Conservation (phyloP, 2,113 vertebrate species). For the Sorex fumeus region DNA sequence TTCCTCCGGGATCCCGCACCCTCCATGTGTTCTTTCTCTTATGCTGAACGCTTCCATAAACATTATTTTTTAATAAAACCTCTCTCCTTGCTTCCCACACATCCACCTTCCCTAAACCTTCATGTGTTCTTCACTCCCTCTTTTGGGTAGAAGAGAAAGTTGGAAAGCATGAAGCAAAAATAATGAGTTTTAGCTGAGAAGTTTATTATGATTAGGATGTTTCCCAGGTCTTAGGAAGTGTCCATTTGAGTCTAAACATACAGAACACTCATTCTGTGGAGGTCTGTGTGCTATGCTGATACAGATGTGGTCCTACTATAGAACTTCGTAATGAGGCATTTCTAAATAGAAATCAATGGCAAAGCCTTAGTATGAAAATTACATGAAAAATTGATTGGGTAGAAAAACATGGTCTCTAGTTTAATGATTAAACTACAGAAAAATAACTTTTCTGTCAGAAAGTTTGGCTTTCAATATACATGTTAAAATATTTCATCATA, state of each 20-base stretch:
- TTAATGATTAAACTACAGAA: slow-evolving; percentile 63
- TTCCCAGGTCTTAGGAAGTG: slow-evolving; percentile 67
- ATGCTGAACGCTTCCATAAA: too few relatives aligned
- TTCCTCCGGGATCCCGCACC: too few relatives aligned
- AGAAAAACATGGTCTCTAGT: slow-evolving; percentile 76
- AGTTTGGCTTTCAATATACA: background rate
- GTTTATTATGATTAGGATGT: background rate
- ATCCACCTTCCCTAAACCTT: background rate
- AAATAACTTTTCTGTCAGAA: background rate
- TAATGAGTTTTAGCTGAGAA: slow-evolving; percentile 14
- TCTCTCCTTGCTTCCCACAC: background rate
- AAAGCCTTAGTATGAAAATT: slow-evolving; percentile 48
- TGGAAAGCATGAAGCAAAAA: slow-evolving; percentile 44
- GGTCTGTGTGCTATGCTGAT: background rate
- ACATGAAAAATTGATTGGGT: slow-evolving; percentile 67
- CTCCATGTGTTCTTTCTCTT: too few relatives aligned
- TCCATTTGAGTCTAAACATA: slow-evolving; percentile 4
- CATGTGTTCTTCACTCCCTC: background rate
- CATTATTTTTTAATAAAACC: background rate
- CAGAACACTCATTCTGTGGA: slow-evolving; percentile 25
- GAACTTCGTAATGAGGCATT: slow-evolving; percentile 41
- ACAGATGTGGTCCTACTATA: slow-evolving; percentile 19
- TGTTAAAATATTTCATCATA: background rate
- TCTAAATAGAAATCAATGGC: slow-evolving; percentile 9
- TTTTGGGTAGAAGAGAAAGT: background rate